Percentiles rank a stretch among this genome's conserved stretches.
phyloP scores from a whole-genome alignment of 2,113 vertebrate species.

The Narcine bancroftii region DNA sequence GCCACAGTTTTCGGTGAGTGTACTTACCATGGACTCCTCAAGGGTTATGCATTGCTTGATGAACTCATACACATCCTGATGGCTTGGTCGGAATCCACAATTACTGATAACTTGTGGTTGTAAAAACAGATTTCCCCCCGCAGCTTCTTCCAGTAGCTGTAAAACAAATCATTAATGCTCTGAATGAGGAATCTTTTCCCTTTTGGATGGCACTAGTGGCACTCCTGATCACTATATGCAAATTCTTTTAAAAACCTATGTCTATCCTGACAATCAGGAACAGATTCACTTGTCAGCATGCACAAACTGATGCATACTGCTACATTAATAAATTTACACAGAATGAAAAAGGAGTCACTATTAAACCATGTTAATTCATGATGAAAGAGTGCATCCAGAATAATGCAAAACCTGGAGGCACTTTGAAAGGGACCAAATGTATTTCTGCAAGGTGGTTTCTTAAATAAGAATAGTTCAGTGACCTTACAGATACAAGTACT shows the following conservation, averaged over 20 bases:
- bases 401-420: too few relatives aligned
- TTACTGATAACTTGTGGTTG: slow-evolving; percentile 40
- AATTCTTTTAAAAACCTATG: not conserved
- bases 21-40: slow-evolving; percentile 53
- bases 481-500: too few relatives aligned
- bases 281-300: not conserved
- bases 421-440: too few relatives aligned
- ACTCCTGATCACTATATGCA: not conserved
- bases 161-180: not conserved
- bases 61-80: slow-evolving; percentile 64
- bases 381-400: too few relatives aligned
- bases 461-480: too few relatives aligned
- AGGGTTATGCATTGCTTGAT: slow-evolving; percentile 59
- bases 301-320: not conserved
- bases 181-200: not conserved
- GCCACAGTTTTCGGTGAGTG: not conserved
- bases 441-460: too few relatives aligned
- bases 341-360: not conserved
- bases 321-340: not conserved
- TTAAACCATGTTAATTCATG: too few relatives aligned
- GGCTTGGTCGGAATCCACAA: slow-evolving; percentile 54
- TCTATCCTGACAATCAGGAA: not conserved
- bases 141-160: slow-evolving; percentile 57
- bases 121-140: slow-evolving; percentile 51
- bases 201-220: not conserved